Evolutionary conservation across 92 coral and sea anemone species (phyloP), one percentile per base, ranked within the genome.

Genomic region (Phymanthus crucifer): DNA sequence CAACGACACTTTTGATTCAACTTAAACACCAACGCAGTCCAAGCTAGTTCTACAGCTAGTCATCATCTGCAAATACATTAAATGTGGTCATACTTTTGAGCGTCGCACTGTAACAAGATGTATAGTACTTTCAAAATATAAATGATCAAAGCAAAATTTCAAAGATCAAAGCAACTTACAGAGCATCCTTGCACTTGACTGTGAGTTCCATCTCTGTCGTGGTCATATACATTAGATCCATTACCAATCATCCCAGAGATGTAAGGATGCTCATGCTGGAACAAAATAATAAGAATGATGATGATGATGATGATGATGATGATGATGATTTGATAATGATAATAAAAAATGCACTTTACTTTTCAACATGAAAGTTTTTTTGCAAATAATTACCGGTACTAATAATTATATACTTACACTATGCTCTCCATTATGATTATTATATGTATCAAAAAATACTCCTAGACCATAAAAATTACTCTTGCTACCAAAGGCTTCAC

Each of bases 381-480:
- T n/a, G n/a, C n/a, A n/a, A n/a, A n/a, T n/a, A n/a, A n/a, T n/a
- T n/a, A n/a, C n/a, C n/a, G n/a, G n/a, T n/a, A 7, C 4, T n/a
- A 29, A 31, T 13, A 33, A 17, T 24, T 35, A n/a, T n/a, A n/a
- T n/a, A 90, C 97, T 87, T 77, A 84, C 99, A 36, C 85, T 80
- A 58, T 95, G 99, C 72, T 95, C 99, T 11, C 98, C 98, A 82
- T 95, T 95, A 76, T 95, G 94, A 70, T 95, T 95, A 57, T 92
- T 91, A 77, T 95, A 95, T 3, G 99, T 95, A 77, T 95, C 99
- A 67, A 95, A 91, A 82, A 95, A 93, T 37, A 95, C 83, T 2
- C 93, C 99, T 80, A 95, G 90, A 64, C 99, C 99, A 85, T 89
- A 95, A 79, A 95, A 95, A 31, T 86, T 74, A 65, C 90, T 88